Evolutionary conservation across 92 coral and sea anemone genomes (phyloP), one percentile per base, ranked within the genome.

Genomic region (Heteractis magnifica): DNA sequence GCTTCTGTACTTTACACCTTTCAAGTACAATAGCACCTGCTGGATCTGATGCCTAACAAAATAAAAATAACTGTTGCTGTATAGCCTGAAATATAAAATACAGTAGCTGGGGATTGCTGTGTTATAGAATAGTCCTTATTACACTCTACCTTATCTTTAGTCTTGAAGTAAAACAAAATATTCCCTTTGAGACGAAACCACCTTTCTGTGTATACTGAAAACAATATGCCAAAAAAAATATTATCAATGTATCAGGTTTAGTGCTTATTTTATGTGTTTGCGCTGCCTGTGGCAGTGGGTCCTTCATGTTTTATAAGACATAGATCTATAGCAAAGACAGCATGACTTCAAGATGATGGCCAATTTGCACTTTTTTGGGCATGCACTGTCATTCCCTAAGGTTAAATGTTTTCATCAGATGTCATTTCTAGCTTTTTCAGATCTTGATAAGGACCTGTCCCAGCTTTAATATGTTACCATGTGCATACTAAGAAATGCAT

Each of bases 181-280:
- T 96, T 96, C 78, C 99, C 99, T 75, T 91, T 92, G 64, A 96
- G 91, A 58, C 99, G 93, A 82, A 94, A 96, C 99, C 98, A 96
- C 88, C 99, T 85, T 65, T 95, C 98, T 77, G 98, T 83, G 86
- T 90, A 95, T 13, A 92, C 98, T 95, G 65, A 79, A 77, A 84
- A 15, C 72, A 19, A 50, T 84, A 77, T 58, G 60, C 2, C 2
- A 55, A 15, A 15, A 11, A 15, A 15, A 23, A 51, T 26, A 26
- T 77, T 26, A 11, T 12, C 58, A 51, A 77, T 55, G 26, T 8
- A 68, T 68, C 4, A 20, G 9, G 70, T 62, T 18, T 62, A 62
- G 70, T 9, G 34, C 8, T 62, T 3, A 16, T 5, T 62, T 62
- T 16, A 18, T 23, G 5, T 62, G 1, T 18, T 8, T 68, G 49